These are phyloP conservation scores for Scaptomyza tumidula DNA, from an alignment of 2,888 invertebrate genomes.

Conservation along the genomic window DNA sequence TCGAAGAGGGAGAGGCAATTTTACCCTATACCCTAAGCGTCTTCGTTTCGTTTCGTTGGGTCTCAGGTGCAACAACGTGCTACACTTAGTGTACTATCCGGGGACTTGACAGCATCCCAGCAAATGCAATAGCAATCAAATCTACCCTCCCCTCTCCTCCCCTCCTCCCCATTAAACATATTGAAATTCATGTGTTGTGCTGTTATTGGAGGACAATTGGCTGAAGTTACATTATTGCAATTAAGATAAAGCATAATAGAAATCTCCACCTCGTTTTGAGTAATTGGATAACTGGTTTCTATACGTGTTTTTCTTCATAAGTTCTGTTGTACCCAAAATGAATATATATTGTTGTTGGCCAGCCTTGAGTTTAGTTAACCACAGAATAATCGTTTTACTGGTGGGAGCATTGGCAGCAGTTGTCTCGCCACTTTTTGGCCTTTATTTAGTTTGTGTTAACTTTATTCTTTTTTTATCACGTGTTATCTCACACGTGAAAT, in stretches of 20 bases:
- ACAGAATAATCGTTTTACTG: no score
- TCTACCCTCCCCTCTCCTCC: background rate
- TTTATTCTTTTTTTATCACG: slow-evolving; percentile 20
- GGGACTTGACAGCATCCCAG: slow-evolving; percentile 37
- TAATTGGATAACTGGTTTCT: no score
- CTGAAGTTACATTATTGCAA: no score
- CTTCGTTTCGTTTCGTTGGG: slow-evolving; percentile 3
- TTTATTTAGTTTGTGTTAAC: background rate
- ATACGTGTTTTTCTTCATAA: no score
- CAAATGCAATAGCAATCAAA: slow-evolving; percentile 27
- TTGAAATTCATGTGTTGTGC: background rate
- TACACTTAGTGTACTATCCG: slow-evolving; percentile 27
- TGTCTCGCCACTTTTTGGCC: background rate
- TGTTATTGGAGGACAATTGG: no score
- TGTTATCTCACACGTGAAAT: slow-evolving; percentile 31
- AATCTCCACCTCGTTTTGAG: background rate
- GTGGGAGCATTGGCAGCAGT: slow-evolving; percentile 33
- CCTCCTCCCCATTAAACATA: slow-evolving; percentile 5
- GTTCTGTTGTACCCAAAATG: background rate
- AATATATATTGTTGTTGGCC: background rate
- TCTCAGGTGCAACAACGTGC: slow-evolving; percentile 59
- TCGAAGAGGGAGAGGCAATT: background rate
- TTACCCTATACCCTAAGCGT: no score
- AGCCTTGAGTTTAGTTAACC: background rate
- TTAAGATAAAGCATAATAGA: background rate